Evolutionary conservation across 2,888 invertebrate genomes (phyloP).

Genomic region (Pandemis heparana): DNA sequence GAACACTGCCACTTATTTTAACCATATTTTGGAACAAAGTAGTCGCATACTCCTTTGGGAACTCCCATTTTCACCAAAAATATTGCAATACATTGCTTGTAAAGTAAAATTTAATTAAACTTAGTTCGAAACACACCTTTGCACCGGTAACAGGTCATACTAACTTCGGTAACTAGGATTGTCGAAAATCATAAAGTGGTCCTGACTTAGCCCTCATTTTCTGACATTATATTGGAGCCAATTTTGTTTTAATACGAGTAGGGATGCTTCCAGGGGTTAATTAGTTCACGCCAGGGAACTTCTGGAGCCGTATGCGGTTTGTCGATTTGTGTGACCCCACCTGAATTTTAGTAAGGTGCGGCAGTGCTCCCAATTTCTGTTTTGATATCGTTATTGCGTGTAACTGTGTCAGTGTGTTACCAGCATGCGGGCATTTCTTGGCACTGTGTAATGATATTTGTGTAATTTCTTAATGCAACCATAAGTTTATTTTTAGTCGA

Average conservation of each 20-base stretch:
- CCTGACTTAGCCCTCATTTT: conserved; percentile 60
- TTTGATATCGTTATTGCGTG: conserved; percentile 32
- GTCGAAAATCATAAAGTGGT: conserved; percentile 49
- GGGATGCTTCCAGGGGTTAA: conserved; percentile 65
- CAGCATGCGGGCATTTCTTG: no score
- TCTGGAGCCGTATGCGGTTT: conserved; percentile 67
- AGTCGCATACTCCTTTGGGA: no score
- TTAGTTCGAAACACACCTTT: conserved; percentile 29
- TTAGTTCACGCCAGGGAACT: conserved; percentile 68
- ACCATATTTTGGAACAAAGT: no score
- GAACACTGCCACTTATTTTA: no score
- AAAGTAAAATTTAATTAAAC: conserved; percentile 10
- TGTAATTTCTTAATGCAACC: no score
- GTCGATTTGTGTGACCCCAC: conserved; percentile 59
- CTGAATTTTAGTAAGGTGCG: conserved; percentile 38
- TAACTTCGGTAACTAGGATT: conserved; percentile 42
- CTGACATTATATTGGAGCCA: conserved; percentile 74
- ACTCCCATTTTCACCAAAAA: neutral
- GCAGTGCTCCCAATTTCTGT: conserved; percentile 45
- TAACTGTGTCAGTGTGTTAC: neutral
- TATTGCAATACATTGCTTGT: neutral
- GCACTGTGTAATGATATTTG: no score
- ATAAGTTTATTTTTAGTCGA: no score
- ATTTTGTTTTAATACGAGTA: conserved; percentile 69
- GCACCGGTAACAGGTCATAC: conserved; percentile 16